These are phyloP conservation scores for Labeo calbasu DNA, from an alignment of 2,797 vertebrate species.

Conservation along the genomic window DNA sequence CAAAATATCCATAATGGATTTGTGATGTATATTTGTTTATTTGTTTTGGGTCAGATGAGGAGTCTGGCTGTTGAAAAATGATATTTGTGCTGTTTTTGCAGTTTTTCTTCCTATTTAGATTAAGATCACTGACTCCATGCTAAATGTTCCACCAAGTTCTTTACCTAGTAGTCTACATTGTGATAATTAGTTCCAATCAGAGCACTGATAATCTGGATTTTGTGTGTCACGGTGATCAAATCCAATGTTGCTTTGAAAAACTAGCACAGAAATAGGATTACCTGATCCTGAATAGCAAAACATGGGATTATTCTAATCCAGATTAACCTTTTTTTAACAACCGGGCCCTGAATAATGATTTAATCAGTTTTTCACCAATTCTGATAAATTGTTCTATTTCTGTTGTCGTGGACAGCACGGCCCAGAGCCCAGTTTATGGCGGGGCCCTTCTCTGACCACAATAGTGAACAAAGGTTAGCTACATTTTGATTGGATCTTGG, in stretches of 20 bases:
- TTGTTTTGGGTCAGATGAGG: constrained; percentile 9
- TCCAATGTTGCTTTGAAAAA: neutral
- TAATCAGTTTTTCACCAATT: neutral
- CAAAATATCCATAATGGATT: constrained; percentile 39
- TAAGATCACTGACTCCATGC: neutral
- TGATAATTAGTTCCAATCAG: neutral
- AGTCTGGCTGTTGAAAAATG: constrained; percentile 32
- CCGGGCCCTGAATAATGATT: neutral
- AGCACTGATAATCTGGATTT: constrained; percentile 10
- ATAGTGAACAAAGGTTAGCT: no score
- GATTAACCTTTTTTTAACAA: neutral
- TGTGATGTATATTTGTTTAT: constrained; percentile 36
- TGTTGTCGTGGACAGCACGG: no score
- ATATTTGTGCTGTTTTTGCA: constrained; percentile 24
- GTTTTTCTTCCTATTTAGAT: constrained; percentile 26
- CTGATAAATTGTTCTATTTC: neutral
- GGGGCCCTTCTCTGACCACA: no score
- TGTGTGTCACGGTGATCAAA: constrained; percentile 32
- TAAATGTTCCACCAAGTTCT: neutral
- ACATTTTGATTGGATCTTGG: no score
- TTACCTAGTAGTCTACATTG: neutral
- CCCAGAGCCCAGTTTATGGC: no score
- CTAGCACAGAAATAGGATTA: constrained; percentile 11
- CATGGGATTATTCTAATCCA: neutral
- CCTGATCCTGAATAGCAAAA: neutral